These are phyloP conservation scores for Conomelus anceps DNA, from an alignment of 2,888 invertebrate species.

Conservation along the genomic window DNA sequence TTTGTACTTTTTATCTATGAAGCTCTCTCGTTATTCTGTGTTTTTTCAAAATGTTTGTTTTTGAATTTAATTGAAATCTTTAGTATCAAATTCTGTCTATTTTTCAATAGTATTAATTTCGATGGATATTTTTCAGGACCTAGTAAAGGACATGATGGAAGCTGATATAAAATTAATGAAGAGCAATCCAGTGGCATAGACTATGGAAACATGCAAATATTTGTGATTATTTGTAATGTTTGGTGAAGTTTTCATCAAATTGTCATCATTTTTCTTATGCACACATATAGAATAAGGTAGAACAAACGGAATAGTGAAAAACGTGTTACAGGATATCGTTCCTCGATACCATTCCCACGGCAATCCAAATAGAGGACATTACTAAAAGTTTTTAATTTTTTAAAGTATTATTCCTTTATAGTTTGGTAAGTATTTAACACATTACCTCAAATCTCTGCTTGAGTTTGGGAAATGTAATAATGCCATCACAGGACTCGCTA, in stretches of 20 bases:
- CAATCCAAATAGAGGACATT: no score
- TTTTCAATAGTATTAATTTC: not conserved
- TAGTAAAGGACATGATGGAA: slow-evolving; percentile 92
- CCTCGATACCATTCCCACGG: no score
- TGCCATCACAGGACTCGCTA: no score
- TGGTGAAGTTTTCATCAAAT: not conserved
- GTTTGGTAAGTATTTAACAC: no score
- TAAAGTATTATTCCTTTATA: no score
- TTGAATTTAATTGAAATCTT: not conserved
- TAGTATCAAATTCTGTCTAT: not conserved
- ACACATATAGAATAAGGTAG: not conserved
- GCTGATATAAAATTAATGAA: slow-evolving; percentile 88
- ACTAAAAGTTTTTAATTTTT: no score
- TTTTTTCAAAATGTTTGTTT: not conserved
- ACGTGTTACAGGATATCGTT: no score
- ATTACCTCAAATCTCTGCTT: no score
- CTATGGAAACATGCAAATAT: not conserved
- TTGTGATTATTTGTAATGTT: not conserved
- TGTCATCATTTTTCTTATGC: not conserved
- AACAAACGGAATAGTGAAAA: no score
- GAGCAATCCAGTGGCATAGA: slow-evolving; percentile 70
- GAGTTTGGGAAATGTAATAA: no score
- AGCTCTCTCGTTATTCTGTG: not conserved
- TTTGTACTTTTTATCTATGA: no score
- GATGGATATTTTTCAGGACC: slow-evolving; percentile 48